These are phyloP conservation scores for Sesamia nonagrioides DNA, from an alignment of 1,140 invertebrate genomes.

Conservation along the genomic window DNA sequence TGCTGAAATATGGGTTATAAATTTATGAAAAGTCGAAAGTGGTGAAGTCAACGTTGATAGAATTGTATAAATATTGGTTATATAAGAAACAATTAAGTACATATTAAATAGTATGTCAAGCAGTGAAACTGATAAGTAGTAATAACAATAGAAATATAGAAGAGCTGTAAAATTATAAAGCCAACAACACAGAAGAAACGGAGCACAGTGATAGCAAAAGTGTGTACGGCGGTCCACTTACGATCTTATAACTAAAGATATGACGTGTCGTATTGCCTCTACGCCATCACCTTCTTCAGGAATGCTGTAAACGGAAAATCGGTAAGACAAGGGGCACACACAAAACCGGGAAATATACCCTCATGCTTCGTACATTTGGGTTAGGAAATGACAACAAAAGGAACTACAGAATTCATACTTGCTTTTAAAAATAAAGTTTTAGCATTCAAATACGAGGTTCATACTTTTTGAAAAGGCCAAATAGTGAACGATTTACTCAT, in stretches of 20 bases:
- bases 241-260: slow-evolving; percentile 88
- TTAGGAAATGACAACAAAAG: background rate
- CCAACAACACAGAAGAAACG: slow-evolving; percentile 41
- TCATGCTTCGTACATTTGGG: slow-evolving; percentile 43
- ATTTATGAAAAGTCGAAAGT: background rate
- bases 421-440: slow-evolving; percentile 8
- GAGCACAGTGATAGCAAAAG: slow-evolving; percentile 57
- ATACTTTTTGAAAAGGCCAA: background rate
- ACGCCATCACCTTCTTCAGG: slow-evolving; percentile 92
- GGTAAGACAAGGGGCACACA: slow-evolving; percentile 76
- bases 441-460: background rate
- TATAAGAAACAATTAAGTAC: slow-evolving; percentile 9
- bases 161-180: slow-evolving; percentile 28
- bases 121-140: slow-evolving; percentile 24
- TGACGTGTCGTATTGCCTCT: slow-evolving; percentile 85
- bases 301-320: slow-evolving; percentile 90
- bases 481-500: background rate
- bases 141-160: slow-evolving; percentile 12
- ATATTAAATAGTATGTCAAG: slow-evolving; percentile 46
- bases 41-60: background rate
- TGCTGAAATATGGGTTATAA: slow-evolving; percentile 38
- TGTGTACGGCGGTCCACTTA: slow-evolving; percentile 78
- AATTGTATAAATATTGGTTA: slow-evolving; percentile 8
- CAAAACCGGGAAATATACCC: slow-evolving; percentile 46
- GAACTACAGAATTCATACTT: background rate